Percentiles rank a stretch among this genome's conserved stretches.
Evolutionary conservation across 2,888 invertebrate genomes (phyloP).

Genomic region (Agrochola circellaris): DNA sequence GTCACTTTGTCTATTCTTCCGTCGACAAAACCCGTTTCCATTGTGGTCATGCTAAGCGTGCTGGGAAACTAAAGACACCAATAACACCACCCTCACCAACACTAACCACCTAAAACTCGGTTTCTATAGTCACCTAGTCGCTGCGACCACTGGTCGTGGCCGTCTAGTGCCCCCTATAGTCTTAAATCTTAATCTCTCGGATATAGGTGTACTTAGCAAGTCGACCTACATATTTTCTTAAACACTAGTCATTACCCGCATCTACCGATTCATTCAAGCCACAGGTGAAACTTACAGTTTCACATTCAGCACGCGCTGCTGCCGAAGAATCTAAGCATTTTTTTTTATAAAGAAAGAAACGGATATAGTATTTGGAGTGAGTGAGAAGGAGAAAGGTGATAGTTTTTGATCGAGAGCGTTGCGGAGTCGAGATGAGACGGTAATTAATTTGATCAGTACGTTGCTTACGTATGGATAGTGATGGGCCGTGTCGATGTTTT

Average conservation of each 20-base stretch:
- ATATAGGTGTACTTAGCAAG: constrained; percentile 33
- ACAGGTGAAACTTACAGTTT: constrained; percentile 87
- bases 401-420: constrained; percentile 81
- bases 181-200: constrained; percentile 18
- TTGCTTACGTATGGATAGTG: constrained; percentile 79
- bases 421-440: constrained; percentile 84
- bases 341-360: constrained; percentile 73
- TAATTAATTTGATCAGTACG: constrained; percentile 90
- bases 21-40: no score
- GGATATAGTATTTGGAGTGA: constrained; percentile 54
- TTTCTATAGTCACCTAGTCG: no score
- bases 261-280: constrained; percentile 81
- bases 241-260: constrained; percentile 68
- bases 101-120: no score
- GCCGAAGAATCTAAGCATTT: constrained; percentile 82
- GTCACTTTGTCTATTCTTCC: no score
- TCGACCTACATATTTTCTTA: constrained; percentile 59
- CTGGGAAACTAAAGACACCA: no score
- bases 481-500: constrained; percentile 71
- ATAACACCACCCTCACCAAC: no score
- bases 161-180: no score
- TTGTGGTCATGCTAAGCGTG: no score
- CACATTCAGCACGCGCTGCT: constrained; percentile 87
- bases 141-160: no score
- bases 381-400: constrained; percentile 73